These are phyloP conservation scores for Reticulitermes lucifugus DNA, from an alignment of 2,888 invertebrate species.

Conservation along the genomic window DNA sequence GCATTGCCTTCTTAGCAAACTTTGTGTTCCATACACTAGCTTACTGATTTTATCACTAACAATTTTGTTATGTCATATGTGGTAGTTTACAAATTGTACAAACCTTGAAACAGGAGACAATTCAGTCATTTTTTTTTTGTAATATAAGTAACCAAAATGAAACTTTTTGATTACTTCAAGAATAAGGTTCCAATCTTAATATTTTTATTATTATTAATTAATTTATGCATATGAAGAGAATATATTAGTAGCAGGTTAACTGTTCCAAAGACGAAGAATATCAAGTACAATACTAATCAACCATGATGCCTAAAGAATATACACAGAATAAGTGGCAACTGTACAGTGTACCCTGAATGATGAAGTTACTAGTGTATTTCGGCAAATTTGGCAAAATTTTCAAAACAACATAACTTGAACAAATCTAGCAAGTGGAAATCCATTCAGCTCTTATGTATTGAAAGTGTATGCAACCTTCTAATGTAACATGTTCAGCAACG, in stretches of 20 bases:
- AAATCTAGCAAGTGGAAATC: no score
- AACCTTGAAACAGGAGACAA: neutral
- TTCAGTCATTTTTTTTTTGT: neutral
- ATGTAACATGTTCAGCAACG: no score
- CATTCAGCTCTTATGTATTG: no score
- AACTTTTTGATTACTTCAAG: neutral
- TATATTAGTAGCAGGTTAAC: neutral
- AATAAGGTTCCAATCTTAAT: neutral
- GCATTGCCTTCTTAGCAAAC: neutral
- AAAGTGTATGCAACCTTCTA: no score
- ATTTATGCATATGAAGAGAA: neutral
- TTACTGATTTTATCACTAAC: neutral
- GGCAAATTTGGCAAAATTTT: no score
- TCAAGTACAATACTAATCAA: neutral
- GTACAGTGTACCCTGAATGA: neutral
- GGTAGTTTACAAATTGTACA: neutral
- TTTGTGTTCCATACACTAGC: neutral
- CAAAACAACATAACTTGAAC: no score
- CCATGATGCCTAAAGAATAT: neutral
- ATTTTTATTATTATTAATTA: neutral
- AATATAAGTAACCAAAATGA: neutral
- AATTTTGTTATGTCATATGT: neutral
- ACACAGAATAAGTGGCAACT: neutral
- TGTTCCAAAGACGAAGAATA: neutral
- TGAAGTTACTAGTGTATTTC: neutral